These are phyloP conservation scores for Sebastes oblongus DNA, from an alignment of 2,797 vertebrate genomes.

Conservation along the genomic window DNA sequence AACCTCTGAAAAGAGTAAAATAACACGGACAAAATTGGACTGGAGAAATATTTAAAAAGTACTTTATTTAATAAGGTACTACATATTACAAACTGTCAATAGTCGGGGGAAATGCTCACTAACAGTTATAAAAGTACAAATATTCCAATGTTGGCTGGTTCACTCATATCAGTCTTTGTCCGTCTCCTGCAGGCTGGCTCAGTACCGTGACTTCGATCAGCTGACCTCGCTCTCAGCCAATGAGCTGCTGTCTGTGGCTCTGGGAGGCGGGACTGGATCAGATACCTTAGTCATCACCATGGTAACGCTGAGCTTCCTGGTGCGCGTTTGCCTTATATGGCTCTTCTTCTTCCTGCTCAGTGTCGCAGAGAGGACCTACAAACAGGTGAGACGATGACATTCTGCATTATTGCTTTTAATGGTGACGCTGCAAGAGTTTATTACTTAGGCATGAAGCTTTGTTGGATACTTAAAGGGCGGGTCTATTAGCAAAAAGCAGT, in stretches of 20 bases:
- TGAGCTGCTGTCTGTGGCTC: conserved; percentile 88
- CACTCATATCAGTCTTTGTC: background rate
- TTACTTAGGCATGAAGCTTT: background rate
- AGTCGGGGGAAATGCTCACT: background rate
- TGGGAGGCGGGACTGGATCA: conserved; percentile 87
- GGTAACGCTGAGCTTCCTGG: conserved; percentile 93
- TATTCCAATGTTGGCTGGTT: background rate
- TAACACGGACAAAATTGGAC: background rate
- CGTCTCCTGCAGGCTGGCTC: conserved; percentile 85
- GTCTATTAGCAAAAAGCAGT: too few species aligned
- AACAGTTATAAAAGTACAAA: background rate
- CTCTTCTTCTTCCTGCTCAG: conserved; percentile 99
- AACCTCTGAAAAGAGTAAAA: background rate
- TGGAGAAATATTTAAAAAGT: background rate
- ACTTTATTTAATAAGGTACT: background rate
- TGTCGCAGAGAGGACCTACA: conserved; percentile 97
- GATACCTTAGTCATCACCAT: conserved; percentile 88
- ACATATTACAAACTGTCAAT: background rate
- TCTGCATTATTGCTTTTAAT: background rate
- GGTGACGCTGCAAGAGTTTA: background rate
- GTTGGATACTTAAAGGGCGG: background rate
- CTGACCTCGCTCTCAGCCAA: conserved; percentile 86
- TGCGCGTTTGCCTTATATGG: conserved; percentile 95
- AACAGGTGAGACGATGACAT: conserved; percentile 84
- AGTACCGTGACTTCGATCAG: conserved; percentile 91